These are phyloP conservation scores for Blastobasis adustella DNA, from an alignment of 2,888 invertebrate genomes.

Conservation along the genomic window DNA sequence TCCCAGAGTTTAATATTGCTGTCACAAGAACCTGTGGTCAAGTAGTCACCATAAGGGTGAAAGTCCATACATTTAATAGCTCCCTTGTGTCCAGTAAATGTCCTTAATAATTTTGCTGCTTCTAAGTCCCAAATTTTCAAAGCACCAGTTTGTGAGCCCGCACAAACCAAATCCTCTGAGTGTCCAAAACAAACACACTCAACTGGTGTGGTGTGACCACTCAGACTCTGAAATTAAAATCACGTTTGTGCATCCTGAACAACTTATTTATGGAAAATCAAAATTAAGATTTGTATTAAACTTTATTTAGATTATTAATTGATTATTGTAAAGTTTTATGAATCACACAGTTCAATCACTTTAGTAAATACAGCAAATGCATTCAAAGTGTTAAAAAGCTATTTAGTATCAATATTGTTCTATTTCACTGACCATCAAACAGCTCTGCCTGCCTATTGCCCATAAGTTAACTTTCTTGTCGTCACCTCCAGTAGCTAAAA, in stretches of 20 bases:
- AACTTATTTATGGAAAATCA: too few relatives aligned
- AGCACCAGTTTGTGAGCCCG: slow-evolving; percentile 94
- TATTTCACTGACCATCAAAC: slow-evolving; percentile 86
- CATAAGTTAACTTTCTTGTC: slow-evolving; percentile 98
- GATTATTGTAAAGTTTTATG: too few relatives aligned
- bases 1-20: slow-evolving; percentile 96
- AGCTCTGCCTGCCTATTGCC: slow-evolving; percentile 96
- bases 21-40: slow-evolving; percentile 95
- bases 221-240: slow-evolving; percentile 80
- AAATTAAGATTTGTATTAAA: too few relatives aligned
- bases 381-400: too few relatives aligned
- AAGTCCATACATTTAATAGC: slow-evolving; percentile 93
- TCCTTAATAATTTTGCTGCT: slow-evolving; percentile 92
- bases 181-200: slow-evolving; percentile 97
- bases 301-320: too few relatives aligned
- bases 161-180: slow-evolving; percentile 95
- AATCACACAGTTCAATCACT: too few relatives aligned
- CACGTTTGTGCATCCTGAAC: too few relatives aligned
- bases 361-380: too few relatives aligned
- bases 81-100: slow-evolving; percentile 91
- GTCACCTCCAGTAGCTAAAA: slow-evolving; percentile 95
- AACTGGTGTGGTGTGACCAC: slow-evolving; percentile 94
- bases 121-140: slow-evolving; percentile 97
- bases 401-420: background rate
- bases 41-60: slow-evolving; percentile 95